phyloP scores from a whole-genome alignment of 2,797 vertebrate genomes.

The Sebastes elongatus region DNA sequence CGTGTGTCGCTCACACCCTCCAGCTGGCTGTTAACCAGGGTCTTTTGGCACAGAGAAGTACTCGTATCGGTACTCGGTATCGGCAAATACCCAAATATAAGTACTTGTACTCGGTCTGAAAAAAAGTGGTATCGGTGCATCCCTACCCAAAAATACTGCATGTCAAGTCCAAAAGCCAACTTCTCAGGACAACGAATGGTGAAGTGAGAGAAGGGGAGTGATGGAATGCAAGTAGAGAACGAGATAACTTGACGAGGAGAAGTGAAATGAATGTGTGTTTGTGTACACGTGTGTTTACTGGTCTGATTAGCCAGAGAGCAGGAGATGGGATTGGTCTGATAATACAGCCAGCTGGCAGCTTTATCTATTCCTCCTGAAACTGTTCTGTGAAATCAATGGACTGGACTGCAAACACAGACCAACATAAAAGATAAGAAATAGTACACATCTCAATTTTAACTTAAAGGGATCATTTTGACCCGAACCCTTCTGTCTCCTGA shows the following conservation, averaged over 20 bases:
- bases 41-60: no score
- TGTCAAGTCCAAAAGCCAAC: not conserved
- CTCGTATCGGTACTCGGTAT: no score
- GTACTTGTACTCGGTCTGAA: no score
- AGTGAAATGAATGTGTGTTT: not conserved
- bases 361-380: conserved; percentile 5
- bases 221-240: not conserved
- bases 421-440: conserved; percentile 7
- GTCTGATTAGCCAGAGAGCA: conserved; percentile 1
- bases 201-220: not conserved
- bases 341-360: conserved; percentile 37
- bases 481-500: not conserved
- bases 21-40: no score
- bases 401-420: conserved; percentile 4
- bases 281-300: conserved; percentile 2
- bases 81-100: no score
- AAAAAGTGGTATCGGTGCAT: no score
- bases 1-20: no score
- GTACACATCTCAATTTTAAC: not conserved
- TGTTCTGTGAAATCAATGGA: conserved; percentile 15
- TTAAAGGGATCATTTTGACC: conserved; percentile 3
- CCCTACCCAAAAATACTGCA: not conserved
- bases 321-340: conserved; percentile 15
- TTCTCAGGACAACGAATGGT: not conserved
- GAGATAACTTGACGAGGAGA: not conserved